phyloP scores from a whole-genome alignment of 2,797 vertebrate genomes.

The Hoplostethus atlanticus region DNA sequence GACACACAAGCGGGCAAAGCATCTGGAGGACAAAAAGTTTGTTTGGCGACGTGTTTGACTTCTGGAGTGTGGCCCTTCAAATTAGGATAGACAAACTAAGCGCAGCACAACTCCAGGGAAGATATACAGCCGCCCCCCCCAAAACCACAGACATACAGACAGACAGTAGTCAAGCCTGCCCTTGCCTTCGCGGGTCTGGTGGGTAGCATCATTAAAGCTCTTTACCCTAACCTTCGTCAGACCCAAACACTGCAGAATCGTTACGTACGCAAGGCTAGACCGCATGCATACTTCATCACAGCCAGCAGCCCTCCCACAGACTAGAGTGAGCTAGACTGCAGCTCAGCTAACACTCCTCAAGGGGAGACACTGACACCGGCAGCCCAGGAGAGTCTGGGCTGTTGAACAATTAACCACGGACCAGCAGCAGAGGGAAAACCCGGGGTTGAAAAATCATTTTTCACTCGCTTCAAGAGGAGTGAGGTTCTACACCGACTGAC shows the following conservation, averaged over 20 bases:
- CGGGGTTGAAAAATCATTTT: neutral
- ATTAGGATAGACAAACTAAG: no score
- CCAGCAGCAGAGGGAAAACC: neutral
- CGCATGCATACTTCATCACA: conserved; percentile 46
- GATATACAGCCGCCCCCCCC: no score
- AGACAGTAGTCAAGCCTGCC: neutral
- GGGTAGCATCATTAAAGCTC: neutral
- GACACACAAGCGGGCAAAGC: neutral
- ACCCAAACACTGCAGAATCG: conserved; percentile 35
- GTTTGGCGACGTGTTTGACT: neutral
- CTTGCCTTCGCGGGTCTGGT: neutral
- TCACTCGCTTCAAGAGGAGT: no score
- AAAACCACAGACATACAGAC: conserved; percentile 22
- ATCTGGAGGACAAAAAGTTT: conserved; percentile 15
- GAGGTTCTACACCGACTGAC: no score
- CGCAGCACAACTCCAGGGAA: no score
- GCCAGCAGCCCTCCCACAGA: conserved; percentile 18
- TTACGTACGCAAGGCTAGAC: conserved; percentile 54
- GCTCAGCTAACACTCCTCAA: neutral
- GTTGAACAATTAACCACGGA: neutral
- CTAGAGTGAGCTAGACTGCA: neutral
- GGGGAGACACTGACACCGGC: conserved; percentile 3
- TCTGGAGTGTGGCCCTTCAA: no score
- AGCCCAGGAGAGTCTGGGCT: no score
- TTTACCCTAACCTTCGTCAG: conserved; percentile 20